A percentile compares a stretch with the other conserved stretches of the same genome.
Evolutionary conservation across 2,888 invertebrate genomes (phyloP).

Genomic region (Ochropleura plecta): DNA sequence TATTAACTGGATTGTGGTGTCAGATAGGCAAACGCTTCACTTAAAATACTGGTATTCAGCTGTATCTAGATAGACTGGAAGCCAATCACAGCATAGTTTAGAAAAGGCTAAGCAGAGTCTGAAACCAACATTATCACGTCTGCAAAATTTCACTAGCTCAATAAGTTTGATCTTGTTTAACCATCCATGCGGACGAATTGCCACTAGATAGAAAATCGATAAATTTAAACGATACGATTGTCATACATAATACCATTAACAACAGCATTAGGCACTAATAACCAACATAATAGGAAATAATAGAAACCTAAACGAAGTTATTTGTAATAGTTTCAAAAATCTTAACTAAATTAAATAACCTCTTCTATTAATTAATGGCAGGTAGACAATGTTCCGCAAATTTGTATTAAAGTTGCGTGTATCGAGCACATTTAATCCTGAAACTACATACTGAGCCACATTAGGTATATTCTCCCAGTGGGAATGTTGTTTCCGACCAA

Average conservation of each 20-base stretch:
- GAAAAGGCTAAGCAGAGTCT: no score
- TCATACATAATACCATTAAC: slow-evolving; percentile 5
- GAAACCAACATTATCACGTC: background rate
- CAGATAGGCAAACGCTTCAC: background rate
- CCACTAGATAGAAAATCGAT: background rate
- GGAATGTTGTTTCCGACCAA: background rate
- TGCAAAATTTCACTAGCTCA: background rate
- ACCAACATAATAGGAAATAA: slow-evolving; percentile 14
- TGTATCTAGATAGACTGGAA: no score
- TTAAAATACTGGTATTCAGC: background rate
- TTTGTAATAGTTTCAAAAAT: slow-evolving; percentile 8
- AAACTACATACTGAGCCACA: background rate
- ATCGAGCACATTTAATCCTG: background rate
- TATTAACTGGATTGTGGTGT: background rate
- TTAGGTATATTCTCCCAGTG: background rate
- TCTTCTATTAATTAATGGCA: slow-evolving; percentile 21
- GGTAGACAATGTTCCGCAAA: background rate
- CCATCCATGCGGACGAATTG: background rate
- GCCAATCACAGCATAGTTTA: no score
- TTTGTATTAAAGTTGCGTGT: slow-evolving; percentile 1
- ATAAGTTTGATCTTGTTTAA: background rate
- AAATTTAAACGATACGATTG: background rate
- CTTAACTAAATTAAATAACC: slow-evolving; percentile 14
- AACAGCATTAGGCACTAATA: background rate
- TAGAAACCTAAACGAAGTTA: slow-evolving; percentile 9